Evolutionary conservation across 2,113 vertebrate genomes (phyloP).

Genomic region (Pandion haliaetus): DNA sequence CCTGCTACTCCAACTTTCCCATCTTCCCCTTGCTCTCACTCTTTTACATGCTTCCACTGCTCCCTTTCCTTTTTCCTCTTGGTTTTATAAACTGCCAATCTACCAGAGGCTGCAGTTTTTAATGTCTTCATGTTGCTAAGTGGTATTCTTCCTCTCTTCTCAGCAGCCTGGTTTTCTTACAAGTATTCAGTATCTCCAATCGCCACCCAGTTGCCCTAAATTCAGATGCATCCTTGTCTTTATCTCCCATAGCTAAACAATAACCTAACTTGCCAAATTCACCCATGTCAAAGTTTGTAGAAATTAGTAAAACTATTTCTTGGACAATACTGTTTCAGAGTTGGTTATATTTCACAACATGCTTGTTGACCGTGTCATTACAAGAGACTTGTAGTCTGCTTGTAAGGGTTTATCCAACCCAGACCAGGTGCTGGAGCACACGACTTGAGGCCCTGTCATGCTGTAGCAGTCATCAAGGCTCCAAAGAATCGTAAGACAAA

Average conservation of each 20-base stretch:
- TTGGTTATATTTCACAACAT: background rate
- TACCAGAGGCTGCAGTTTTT: background rate
- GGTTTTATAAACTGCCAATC: background rate
- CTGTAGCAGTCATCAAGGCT: background rate
- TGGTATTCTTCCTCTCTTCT: background rate
- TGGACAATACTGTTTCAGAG: background rate
- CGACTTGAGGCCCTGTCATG: accelerated
- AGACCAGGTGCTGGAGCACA: accelerated
- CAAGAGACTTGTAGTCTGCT: background rate
- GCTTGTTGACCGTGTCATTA: background rate
- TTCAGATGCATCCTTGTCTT: background rate
- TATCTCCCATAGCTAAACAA: background rate
- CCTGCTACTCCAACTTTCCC: background rate
- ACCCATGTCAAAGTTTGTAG: background rate
- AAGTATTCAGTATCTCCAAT: background rate
- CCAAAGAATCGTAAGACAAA: background rate
- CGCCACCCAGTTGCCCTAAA: background rate
- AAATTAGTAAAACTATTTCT: background rate
- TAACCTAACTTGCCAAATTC: background rate
- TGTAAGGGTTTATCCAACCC: background rate
- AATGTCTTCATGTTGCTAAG: background rate
- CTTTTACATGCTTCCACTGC: background rate
- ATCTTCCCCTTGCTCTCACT: background rate
- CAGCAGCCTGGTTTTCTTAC: background rate
- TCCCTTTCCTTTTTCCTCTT: background rate